These are phyloP conservation scores for Rhaphigaster nebulosa DNA, from an alignment of 2,888 invertebrate species.

Conservation along the genomic window DNA sequence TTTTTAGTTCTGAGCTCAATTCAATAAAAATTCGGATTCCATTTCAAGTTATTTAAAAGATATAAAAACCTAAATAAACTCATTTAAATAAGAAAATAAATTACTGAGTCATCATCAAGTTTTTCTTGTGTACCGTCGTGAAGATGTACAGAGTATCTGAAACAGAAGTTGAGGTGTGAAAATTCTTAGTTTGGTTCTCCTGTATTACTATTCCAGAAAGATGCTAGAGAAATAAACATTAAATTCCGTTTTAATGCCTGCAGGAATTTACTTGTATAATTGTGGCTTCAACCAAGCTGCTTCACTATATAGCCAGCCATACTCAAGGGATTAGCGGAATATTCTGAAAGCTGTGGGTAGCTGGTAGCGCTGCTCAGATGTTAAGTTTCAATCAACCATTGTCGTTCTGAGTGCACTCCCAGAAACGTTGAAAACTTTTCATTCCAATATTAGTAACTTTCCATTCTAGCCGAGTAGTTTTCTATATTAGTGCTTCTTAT, in stretches of 20 bases:
- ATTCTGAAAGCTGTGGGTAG: neutral
- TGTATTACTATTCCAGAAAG: too few species aligned
- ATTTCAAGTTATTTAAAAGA: too few species aligned
- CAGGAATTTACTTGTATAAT: neutral
- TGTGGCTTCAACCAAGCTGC: neutral
- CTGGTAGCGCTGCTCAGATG: too few species aligned
- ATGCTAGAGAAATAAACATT: too few species aligned
- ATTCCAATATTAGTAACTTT: neutral
- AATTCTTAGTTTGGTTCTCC: too few species aligned
- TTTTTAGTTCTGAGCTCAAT: too few species aligned
- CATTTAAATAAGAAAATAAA: too few species aligned
- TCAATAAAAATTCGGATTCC: too few species aligned
- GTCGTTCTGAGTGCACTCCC: neutral
- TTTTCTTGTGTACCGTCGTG: too few species aligned
- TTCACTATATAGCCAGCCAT: neutral
- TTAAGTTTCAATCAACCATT: neutral
- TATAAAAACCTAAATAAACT: too few species aligned
- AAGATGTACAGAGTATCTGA: too few species aligned
- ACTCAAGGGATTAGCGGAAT: neutral
- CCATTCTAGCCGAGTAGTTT: neutral
- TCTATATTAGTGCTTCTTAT: neutral
- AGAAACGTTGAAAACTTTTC: neutral
- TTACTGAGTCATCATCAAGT: too few species aligned
- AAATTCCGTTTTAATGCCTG: neutral
- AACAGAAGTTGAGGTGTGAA: neutral